Base-by-base conservation (phyloP, 2,888 invertebrate genomes). In the Ormyrus rosae region DNA sequence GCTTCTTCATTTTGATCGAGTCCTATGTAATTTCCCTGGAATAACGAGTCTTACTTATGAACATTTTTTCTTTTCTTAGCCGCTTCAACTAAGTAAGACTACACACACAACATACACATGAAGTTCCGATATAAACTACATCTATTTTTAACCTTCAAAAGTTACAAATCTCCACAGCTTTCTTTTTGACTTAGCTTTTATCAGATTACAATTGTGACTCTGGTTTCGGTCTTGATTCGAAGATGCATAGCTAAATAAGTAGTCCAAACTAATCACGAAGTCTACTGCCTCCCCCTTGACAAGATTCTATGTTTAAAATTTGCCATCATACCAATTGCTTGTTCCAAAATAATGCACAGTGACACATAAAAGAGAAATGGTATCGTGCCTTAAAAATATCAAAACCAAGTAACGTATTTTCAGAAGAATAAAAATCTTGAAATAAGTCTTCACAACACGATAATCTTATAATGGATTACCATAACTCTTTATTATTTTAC, bases 71-170 rank as follows among this genome's bases (percentile, higher is more conserved):
- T 75, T 82, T 78, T 81, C 71, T 81, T 83, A 34, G 34, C 82
- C 83, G 83, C 84, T 86, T 85, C 85, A 85, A 85, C 86, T 85
- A 83, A 84, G 83, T 87, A 90, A 86, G 88, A 88, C 89, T 89
- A 90, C 89, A 89, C 89, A 90, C 90, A 89, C 89, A 89, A 90
- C 90, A 89, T 90, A 89, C 90, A 90, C 89, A 89, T 89, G 86
- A 86, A 89, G 86, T 88, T 85, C 86, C 84, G 84, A 86, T 88
- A 89, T 85, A 87, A 89, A 88, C 89, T 89, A 89, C 86, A 80
- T 85, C 87, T 88, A 88, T 83, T 84, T 83, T 86, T 87, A 86
- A 86, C 81, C 81, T 86, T 86, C 82, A 85, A 86, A 87, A 86
- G 84, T 86, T 86, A 86, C 84, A 86, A 87, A 87, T 87, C 84